Evolutionary conservation across 37 sponge, comb jelly and placozoan genomes (phyloP).

Genomic region (Crambe crambe): DNA sequence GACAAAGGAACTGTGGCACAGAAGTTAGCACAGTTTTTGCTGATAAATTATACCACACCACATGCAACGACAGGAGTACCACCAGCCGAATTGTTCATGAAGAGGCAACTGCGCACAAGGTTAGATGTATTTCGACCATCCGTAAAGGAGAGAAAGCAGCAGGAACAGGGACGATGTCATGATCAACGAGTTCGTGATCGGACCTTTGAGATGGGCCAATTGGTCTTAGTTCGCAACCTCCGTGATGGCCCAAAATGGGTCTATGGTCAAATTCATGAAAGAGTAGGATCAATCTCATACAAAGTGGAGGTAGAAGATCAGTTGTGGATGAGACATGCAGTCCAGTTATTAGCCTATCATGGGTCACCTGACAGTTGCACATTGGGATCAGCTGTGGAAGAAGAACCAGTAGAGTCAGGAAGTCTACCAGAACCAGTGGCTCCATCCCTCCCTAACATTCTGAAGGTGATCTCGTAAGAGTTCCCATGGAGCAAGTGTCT

Average conservation of each 20-base stretch:
- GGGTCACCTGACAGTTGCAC: not conserved
- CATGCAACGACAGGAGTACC: conserved; percentile 13
- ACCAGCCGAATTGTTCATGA: conserved; percentile 8
- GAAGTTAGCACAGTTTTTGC: not conserved
- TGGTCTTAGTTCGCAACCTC: not conserved
- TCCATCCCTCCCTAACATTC: no score
- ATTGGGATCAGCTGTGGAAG: no score
- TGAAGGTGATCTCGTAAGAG: no score
- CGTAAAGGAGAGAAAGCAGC: not conserved
- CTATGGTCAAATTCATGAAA: not conserved
- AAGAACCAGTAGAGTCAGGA: not conserved
- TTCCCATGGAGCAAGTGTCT: not conserved
- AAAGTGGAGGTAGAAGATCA: not conserved
- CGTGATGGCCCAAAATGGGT: conserved; percentile 15
- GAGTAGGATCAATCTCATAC: conserved; percentile 14
- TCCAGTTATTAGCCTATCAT: not conserved
- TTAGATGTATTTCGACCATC: conserved; percentile 12
- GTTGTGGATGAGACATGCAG: conserved; percentile 19
- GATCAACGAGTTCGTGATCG: no score
- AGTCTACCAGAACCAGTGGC: no score
- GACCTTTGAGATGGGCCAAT: not conserved
- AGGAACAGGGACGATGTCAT: not conserved
- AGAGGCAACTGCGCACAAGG: not conserved
- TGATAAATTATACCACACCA: conserved; percentile 2
- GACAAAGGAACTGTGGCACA: conserved; percentile 1